Evolutionary conservation across 2,113 vertebrate species (phyloP).

Genomic region (Benitochromis conjunctus): DNA sequence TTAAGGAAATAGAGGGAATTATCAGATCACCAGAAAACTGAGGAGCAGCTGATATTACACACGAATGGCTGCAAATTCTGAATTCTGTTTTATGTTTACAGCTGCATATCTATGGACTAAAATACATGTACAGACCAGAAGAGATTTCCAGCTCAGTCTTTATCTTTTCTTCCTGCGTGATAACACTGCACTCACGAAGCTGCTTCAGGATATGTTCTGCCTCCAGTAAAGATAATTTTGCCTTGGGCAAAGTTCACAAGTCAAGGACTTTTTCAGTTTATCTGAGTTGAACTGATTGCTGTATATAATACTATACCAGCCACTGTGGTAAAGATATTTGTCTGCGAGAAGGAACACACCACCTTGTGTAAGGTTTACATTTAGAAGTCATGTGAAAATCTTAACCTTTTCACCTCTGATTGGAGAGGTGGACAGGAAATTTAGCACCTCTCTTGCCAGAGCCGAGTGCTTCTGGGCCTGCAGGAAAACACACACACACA

Average conservation of each 20-base stretch:
- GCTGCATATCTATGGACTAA: neutral
- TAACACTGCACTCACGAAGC: constrained; percentile 26
- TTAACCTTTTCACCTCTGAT: constrained; percentile 39
- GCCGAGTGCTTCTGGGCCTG: constrained; percentile 49
- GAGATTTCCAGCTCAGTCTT: constrained; percentile 50
- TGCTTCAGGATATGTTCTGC: constrained; percentile 42
- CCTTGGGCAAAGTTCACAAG: constrained; percentile 40
- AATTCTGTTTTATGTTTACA: neutral
- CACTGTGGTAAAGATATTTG: constrained; percentile 57
- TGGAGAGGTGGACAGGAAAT: constrained; percentile 6
- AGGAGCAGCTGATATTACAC: neutral
- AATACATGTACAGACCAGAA: constrained; percentile 56
- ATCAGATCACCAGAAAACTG: neutral
- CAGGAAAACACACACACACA: neutral
- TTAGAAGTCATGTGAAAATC: constrained; percentile 66
- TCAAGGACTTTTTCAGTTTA: constrained; percentile 41
- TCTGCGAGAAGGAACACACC: constrained; percentile 55
- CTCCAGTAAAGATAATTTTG: constrained; percentile 43
- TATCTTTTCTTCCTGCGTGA: constrained; percentile 43
- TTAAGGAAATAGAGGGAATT: constrained; percentile 36
- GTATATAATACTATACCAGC: neutral
- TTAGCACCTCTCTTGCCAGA: constrained; percentile 38
- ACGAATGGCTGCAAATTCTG: neutral
- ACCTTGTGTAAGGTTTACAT: constrained; percentile 61
- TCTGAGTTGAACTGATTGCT: neutral